phyloP scores from a whole-genome alignment of 1,140 invertebrate genomes.

The Epicauta chinensis region DNA sequence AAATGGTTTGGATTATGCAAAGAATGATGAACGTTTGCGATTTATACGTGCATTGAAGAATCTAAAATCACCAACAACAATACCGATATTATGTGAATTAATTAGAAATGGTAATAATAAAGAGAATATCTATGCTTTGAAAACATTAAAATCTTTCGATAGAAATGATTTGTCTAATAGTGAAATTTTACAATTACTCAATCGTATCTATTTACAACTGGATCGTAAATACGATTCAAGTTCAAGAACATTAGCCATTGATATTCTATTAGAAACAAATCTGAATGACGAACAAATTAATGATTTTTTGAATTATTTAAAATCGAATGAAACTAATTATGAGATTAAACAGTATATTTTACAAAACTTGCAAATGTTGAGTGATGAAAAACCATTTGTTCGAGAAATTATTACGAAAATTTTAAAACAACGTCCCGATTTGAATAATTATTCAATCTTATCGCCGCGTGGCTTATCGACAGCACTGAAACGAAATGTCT shows the following conservation, averaged over 20 bases:
- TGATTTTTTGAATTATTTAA: conserved; percentile 51
- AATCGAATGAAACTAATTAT: conserved; percentile 48
- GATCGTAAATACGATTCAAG: conserved; percentile 61
- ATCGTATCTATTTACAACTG: conserved; percentile 59
- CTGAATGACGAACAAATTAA: conserved; percentile 49
- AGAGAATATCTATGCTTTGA: conserved; percentile 57
- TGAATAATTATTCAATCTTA: conserved; percentile 63
- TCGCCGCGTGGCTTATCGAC: conserved; percentile 65
- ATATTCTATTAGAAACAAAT: conserved; percentile 60
- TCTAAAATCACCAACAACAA: conserved; percentile 50
- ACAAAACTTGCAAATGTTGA: conserved; percentile 56
- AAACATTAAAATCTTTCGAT: conserved; percentile 54
- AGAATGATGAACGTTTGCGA: conserved; percentile 51
- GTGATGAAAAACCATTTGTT: conserved; percentile 48
- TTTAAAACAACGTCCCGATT: conserved; percentile 39
- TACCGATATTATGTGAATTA: conserved; percentile 52
- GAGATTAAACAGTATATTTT: conserved; percentile 63
- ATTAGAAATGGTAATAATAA: conserved; percentile 44
- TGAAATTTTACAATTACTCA: background rate
- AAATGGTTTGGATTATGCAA: conserved; percentile 50
- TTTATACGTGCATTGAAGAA: conserved; percentile 64
- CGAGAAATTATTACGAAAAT: conserved; percentile 41
- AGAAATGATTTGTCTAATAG: background rate
- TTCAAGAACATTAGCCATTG: conserved; percentile 61
- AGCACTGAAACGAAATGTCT: conserved; percentile 57